Conservation (phyloP, 2,888 invertebrate species). For the Ennomos erosarius region DNA sequence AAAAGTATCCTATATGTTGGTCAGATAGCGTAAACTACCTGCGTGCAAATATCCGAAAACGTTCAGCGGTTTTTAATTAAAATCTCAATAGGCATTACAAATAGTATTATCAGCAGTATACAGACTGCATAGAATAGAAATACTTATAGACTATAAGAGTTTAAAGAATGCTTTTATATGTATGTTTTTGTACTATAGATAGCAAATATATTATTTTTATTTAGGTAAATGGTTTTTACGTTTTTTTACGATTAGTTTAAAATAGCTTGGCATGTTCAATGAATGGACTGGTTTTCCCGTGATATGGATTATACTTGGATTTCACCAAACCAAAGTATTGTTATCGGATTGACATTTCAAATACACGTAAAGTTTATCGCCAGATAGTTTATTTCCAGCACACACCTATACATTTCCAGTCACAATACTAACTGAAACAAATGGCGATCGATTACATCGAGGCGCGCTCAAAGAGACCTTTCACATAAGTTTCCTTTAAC, state of each 20-base stretch:
- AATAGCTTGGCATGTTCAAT: not conserved
- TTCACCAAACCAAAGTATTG: not conserved
- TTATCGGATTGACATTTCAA: not conserved
- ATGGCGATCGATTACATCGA: not conserved
- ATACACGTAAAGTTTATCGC: not conserved
- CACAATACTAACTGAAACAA: slow-evolving; percentile 1
- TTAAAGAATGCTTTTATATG: too few species aligned
- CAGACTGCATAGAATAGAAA: too few species aligned
- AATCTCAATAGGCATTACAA: too few species aligned
- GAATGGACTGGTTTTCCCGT: not conserved
- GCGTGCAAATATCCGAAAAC: too few species aligned
- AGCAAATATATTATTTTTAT: not conserved
- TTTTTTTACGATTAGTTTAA: not conserved
- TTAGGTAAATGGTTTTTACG: too few species aligned
- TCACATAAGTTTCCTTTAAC: slow-evolving; percentile 24
- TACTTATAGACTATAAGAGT: too few species aligned
- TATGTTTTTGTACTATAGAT: not conserved
- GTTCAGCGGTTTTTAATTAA: too few species aligned
- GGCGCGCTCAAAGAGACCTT: slow-evolving; percentile 6
- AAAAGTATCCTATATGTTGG: too few species aligned
- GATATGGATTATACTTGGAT: not conserved
- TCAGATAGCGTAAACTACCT: too few species aligned
- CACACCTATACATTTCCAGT: not conserved
- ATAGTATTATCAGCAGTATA: too few species aligned
- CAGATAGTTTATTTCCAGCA: not conserved